These are phyloP conservation scores for Epinephelus moara DNA, from an alignment of 2,113 vertebrate genomes.

Conservation along the genomic window DNA sequence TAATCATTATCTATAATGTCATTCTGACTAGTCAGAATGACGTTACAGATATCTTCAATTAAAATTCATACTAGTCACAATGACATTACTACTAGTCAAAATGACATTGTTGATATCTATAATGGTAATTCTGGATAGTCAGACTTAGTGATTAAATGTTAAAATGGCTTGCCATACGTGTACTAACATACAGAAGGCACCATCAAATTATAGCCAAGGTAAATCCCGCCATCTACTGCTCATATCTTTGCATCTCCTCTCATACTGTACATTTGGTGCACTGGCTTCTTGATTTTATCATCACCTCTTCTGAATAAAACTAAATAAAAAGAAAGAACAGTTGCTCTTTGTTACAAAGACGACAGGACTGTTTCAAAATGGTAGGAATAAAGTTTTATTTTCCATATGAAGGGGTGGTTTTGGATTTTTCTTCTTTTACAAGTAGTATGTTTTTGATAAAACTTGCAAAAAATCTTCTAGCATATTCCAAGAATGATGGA, in stretches of 20 bases:
- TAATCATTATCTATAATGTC: too few relatives aligned
- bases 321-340: not conserved
- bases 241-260: not conserved
- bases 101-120: too few relatives aligned
- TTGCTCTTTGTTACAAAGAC: constrained; percentile 59
- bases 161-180: too few relatives aligned
- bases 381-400: constrained; percentile 94
- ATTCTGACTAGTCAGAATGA: too few relatives aligned
- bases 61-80: too few relatives aligned
- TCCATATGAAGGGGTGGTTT: constrained; percentile 89
- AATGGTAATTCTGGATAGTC: too few relatives aligned
- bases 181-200: not conserved
- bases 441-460: constrained; percentile 92
- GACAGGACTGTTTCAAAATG: constrained; percentile 86
- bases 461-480: constrained; percentile 94
- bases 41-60: too few relatives aligned
- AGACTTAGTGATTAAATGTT: too few relatives aligned
- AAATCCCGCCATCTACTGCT: constrained; percentile 39
- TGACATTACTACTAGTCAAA: too few relatives aligned
- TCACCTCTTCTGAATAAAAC: not conserved
- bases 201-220: not conserved
- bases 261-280: not conserved
- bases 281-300: not conserved
- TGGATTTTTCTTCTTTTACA: constrained; percentile 86
- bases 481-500: constrained; percentile 90